Evolutionary conservation across 1,140 invertebrate species (phyloP), one percentile per base, ranked within the genome.

Genomic region (Chrysopa pallens): DNA sequence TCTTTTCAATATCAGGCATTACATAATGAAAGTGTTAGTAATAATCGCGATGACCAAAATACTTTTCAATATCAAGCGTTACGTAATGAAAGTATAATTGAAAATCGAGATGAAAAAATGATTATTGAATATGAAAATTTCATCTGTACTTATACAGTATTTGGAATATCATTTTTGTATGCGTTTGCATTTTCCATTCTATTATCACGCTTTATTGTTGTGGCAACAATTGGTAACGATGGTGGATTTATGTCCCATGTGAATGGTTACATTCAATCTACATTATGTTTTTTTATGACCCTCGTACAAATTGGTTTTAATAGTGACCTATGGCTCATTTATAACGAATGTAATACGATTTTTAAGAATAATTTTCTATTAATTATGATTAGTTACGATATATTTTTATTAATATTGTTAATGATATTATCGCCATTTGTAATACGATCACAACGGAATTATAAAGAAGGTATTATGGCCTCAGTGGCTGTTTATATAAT

Each of bases 401-500:
- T 67, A 42, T 52, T 70, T 17, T 40, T 72, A 2, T 49, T 70
- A 1, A 38, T 67, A 6, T 44, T 66, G 0, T 55, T 67, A 46
- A 53, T 64, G 13, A 45, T 64, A 4, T 50, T 69, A 38, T 58
- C 64, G 11, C 61, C 70, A 0, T 62, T 62, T 14, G 65, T 69
- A n/a, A 59, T 66, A 36, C 59, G 63, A 3, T 70, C 68, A 9
- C 65, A 63, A 29, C 59, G 69, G 7, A 73, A 73, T 46, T 69
- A 71, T 52, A 61, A 63, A 2, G 70, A 73, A 48, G 68, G 70
- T 0, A 57, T 67, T 39, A 40, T 66, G 0, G 52, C 59, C 17
- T 55, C 59, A 7, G 58, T 60, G 33, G 56, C 56, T 6, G 42
- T 53, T 2, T 54, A 59, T 11, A 45, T 61, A 6, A 56, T 60